These are phyloP conservation scores for Brachionus rubens DNA, from an alignment of 1,140 invertebrate species.

Conservation along the genomic window DNA sequence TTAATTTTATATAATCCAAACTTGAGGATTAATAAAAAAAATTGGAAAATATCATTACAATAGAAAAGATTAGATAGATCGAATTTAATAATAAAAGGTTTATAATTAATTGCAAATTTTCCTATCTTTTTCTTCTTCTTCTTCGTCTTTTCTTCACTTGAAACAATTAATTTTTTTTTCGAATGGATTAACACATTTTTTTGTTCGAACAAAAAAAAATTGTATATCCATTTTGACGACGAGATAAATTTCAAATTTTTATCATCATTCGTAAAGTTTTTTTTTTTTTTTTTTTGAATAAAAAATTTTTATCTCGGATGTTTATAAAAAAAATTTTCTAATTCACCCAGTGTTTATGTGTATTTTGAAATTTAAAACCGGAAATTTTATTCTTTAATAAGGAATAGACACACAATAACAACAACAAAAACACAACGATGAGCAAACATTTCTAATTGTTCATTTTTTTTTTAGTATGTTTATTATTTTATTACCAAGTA, in stretches of 20 bases:
- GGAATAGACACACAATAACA: no score
- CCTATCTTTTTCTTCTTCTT: background rate
- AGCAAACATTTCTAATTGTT: no score
- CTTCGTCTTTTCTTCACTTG: background rate
- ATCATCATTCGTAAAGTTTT: background rate
- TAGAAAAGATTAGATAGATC: constrained; percentile 34
- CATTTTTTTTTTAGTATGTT: background rate
- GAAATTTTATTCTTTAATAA: no score
- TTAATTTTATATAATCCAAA: constrained; percentile 35
- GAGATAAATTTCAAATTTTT: background rate
- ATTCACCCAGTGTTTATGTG: no score
- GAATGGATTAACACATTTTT: constrained; percentile 36
- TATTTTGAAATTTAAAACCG: no score
- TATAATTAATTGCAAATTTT: constrained; percentile 29
- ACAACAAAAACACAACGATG: no score
- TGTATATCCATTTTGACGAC: constrained; percentile 11
- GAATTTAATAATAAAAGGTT: constrained; percentile 32
- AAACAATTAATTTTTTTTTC: constrained; percentile 33
- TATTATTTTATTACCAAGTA: constrained; percentile 5
- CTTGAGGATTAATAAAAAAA: constrained; percentile 16
- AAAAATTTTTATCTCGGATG: no score
- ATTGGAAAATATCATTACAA: constrained; percentile 14
- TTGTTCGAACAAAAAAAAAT: constrained; percentile 16
- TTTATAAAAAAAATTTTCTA: no score
- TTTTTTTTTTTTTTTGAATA: no score